Percentiles rank a stretch among this genome's conserved stretches.
These are phyloP conservation scores for Lucinisca nassula DNA, from an alignment of 2,888 invertebrate species.

Conservation along the genomic window DNA sequence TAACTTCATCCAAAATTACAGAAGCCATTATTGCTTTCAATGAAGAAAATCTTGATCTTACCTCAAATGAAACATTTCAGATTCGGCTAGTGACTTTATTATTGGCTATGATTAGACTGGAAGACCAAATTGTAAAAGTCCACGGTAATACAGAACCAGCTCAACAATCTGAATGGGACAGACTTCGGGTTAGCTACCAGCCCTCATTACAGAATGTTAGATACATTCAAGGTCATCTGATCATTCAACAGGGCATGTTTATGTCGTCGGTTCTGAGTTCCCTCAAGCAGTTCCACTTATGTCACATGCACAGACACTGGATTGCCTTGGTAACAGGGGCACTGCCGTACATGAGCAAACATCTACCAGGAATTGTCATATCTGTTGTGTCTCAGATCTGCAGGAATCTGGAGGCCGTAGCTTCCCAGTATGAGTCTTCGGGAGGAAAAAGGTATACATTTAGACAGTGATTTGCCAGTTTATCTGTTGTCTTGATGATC, in stretches of 20 bases:
- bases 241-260: slow-evolving; percentile 94
- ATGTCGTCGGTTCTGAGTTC: slow-evolving; percentile 93
- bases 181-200: slow-evolving; percentile 82
- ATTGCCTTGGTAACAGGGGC: slow-evolving; percentile 94
- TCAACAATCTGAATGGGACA: slow-evolving; percentile 87
- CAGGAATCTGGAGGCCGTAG: slow-evolving; percentile 92
- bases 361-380: slow-evolving; percentile 93
- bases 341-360: slow-evolving; percentile 93
- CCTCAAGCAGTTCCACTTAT: slow-evolving; percentile 92
- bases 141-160: slow-evolving; percentile 51
- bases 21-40: slow-evolving; percentile 93
- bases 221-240: slow-evolving; percentile 82
- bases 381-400: slow-evolving; percentile 94
- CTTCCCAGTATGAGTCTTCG: slow-evolving; percentile 84
- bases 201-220: slow-evolving; percentile 79
- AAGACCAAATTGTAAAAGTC: slow-evolving; percentile 91
- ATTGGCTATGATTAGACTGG: slow-evolving; percentile 92
- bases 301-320: slow-evolving; percentile 94
- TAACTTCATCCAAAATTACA: slow-evolving; percentile 90
- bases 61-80: slow-evolving; percentile 86
- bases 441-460: slow-evolving; percentile 68
- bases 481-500: too few relatives aligned
- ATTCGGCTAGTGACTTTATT: slow-evolving; percentile 90
- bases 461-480: neutral
- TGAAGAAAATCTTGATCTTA: slow-evolving; percentile 88